Percentiles rank a stretch among this genome's conserved stretches.
Evolutionary conservation across 2,888 invertebrate genomes (phyloP).

Genomic region (Acrobasis repandana): DNA sequence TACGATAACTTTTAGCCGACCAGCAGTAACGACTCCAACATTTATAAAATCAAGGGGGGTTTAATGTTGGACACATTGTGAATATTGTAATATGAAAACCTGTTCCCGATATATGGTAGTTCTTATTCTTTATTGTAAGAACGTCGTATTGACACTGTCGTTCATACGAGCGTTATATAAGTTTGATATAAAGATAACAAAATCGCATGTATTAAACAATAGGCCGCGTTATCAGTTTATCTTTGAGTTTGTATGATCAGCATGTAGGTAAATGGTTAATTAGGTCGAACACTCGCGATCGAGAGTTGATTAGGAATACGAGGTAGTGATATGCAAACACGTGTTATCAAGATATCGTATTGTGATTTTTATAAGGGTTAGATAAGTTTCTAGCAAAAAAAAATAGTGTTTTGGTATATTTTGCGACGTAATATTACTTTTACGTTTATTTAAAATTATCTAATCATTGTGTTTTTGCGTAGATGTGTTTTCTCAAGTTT

Average conservation of each 20-base stretch:
- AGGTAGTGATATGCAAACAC: constrained; percentile 26
- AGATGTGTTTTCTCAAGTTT: not conserved
- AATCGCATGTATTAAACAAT: constrained; percentile 59
- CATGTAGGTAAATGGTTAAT: constrained; percentile 71
- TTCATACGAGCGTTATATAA: not conserved
- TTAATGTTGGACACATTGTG: too few species aligned
- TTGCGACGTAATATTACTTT: not conserved
- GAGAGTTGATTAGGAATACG: constrained; percentile 47
- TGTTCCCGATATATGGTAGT: too few species aligned
- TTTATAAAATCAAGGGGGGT: too few species aligned
- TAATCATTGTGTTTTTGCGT: not conserved
- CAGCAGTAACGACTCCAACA: too few species aligned
- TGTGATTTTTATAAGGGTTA: constrained; percentile 9
- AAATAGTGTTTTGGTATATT: not conserved
- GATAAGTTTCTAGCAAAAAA: constrained; percentile 1
- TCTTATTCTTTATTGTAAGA: too few species aligned
- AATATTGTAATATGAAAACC: too few species aligned
- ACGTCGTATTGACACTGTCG: not conserved
- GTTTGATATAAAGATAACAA: constrained; percentile 40
- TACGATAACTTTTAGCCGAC: too few species aligned
- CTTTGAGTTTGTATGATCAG: constrained; percentile 54
- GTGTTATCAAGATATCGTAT: constrained; percentile 8
- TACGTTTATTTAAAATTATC: not conserved
- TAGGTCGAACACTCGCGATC: constrained; percentile 63
- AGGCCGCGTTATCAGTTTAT: constrained; percentile 58